Percentiles rank a stretch among this genome's conserved stretches.
phyloP scores from a whole-genome alignment of 2,797 vertebrate species.

The Notamacropus eugenii region DNA sequence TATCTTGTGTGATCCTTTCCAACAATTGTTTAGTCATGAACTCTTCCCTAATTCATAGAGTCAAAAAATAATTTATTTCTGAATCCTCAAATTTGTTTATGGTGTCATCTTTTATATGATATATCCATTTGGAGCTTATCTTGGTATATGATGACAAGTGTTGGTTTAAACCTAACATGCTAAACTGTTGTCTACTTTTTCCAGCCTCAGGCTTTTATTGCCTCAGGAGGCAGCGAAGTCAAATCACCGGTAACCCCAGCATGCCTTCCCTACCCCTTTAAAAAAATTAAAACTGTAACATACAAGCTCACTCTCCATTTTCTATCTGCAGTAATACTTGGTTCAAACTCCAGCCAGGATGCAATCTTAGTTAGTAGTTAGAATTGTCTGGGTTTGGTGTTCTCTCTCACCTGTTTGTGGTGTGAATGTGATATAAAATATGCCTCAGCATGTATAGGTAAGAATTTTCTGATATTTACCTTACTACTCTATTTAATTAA shows the following conservation, averaged over 20 bases:
- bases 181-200: background rate
- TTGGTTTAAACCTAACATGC: background rate
- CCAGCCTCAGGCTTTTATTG: background rate
- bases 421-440: background rate
- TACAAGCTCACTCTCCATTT: too few species aligned
- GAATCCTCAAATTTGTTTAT: background rate
- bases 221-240: background rate
- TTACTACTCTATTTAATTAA: background rate
- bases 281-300: background rate
- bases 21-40: background rate
- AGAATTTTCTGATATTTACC: background rate
- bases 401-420: background rate
- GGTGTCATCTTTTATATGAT: background rate
- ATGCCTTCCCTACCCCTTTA: background rate
- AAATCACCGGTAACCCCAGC: background rate
- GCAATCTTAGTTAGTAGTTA: background rate
- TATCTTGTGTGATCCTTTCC: background rate
- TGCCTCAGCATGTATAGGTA: background rate
- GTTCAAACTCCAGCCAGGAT: background rate
- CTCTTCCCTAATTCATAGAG: background rate
- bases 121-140: background rate
- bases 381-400: background rate
- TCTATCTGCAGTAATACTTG: too few species aligned
- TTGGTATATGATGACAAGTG: background rate
- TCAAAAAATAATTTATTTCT: background rate